Evolutionary conservation across 2,113 vertebrate genomes (phyloP).

Genomic region (Pangasianodon hypophthalmus): DNA sequence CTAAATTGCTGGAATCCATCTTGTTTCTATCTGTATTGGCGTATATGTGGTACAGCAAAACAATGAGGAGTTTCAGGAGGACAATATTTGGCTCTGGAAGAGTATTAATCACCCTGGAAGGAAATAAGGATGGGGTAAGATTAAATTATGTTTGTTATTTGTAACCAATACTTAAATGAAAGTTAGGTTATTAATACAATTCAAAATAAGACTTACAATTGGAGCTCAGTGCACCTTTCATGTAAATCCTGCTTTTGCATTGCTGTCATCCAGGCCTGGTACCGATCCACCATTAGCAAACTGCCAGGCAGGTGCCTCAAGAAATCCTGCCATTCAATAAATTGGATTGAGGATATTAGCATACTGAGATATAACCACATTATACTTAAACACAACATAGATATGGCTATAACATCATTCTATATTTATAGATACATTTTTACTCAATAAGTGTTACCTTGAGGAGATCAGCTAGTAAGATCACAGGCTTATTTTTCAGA

Average conservation of each 20-base stretch:
- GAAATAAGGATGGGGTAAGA: neutral
- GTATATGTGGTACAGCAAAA: constrained; percentile 69
- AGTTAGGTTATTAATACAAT: neutral
- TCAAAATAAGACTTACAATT: constrained; percentile 72
- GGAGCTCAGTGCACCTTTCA: constrained; percentile 74
- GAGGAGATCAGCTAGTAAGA: constrained; percentile 79
- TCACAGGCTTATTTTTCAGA: constrained; percentile 69
- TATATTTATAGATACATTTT: neutral
- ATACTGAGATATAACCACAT: neutral
- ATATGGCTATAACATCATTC: neutral
- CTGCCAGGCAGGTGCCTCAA: constrained; percentile 79
- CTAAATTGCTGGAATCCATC: constrained; percentile 82
- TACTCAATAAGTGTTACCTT: constrained; percentile 71
- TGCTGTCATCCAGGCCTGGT: constrained; percentile 78
- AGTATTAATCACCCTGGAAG: constrained; percentile 71
- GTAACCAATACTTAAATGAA: neutral
- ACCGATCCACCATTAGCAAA: constrained; percentile 74
- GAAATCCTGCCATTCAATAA: constrained; percentile 76
- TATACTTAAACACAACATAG: neutral
- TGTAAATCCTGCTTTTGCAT: constrained; percentile 69
- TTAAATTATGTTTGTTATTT: neutral
- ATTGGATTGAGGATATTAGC: constrained; percentile 1
- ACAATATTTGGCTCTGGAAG: constrained; percentile 75
- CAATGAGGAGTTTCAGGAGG: constrained; percentile 67
- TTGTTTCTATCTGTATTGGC: constrained; percentile 68